Conservation (phyloP, 2,113 vertebrate species). For the Lonchura striata region DNA sequence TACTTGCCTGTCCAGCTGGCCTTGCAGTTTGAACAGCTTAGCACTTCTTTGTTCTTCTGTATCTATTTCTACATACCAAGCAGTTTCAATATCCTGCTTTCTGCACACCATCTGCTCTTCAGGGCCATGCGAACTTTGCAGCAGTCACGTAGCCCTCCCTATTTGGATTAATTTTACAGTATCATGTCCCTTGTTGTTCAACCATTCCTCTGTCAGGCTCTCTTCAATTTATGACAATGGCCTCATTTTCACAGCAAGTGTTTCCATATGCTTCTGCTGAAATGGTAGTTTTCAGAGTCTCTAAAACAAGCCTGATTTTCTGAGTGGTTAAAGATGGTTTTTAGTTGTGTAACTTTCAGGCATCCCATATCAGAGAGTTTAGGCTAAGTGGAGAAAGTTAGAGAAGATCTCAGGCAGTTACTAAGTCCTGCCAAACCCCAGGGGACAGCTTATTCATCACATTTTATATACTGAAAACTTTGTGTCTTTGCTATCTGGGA, state of each 20-base stretch:
- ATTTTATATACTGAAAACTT: slow-evolving; percentile 22
- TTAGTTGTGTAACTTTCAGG: slow-evolving; percentile 25
- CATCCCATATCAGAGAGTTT: background rate
- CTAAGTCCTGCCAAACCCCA: slow-evolving; percentile 7
- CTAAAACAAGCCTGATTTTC: background rate
- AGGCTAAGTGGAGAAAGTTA: slow-evolving; percentile 44
- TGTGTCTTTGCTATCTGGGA: background rate
- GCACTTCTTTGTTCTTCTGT: no score
- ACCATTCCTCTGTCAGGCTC: no score
- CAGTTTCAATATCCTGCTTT: no score
- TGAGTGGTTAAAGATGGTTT: slow-evolving; percentile 36
- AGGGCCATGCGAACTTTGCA: no score
- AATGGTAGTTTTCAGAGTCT: background rate
- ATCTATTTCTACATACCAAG: no score
- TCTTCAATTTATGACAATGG: slow-evolving; percentile 21
- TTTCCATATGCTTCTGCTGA: slow-evolving; percentile 13
- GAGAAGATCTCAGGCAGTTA: slow-evolving; percentile 24
- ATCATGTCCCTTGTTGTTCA: no score
- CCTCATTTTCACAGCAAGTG: background rate
- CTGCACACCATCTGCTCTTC: no score
- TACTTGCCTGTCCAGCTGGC: no score
- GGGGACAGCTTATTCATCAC: slow-evolving; percentile 18
- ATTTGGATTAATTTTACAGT: no score
- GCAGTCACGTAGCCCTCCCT: no score
- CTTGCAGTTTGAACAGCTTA: no score